phyloP scores from a whole-genome alignment of 2,888 invertebrate genomes.

The Cyclophora punctaria region DNA sequence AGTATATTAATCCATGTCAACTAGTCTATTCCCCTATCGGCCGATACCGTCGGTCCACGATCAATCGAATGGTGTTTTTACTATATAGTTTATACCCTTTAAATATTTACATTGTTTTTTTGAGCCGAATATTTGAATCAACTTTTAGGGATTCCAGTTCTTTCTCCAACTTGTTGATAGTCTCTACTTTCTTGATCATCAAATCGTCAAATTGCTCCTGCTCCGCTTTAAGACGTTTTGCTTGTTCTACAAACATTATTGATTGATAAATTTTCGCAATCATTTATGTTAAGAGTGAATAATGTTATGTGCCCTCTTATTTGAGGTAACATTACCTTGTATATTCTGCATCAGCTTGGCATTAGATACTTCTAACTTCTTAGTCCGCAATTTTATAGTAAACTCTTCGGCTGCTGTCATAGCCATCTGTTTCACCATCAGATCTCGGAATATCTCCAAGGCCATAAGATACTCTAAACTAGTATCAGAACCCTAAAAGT shows the following conservation, averaged over 20 bases:
- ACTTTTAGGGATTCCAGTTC: conserved; percentile 27
- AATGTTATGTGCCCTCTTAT: too few relatives aligned
- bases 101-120: conserved; percentile 37
- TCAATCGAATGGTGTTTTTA: too few relatives aligned
- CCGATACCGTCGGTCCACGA: background rate
- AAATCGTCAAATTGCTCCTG: conserved; percentile 36
- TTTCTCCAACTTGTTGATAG: conserved; percentile 37
- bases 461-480: conserved; percentile 41
- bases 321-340: conserved; percentile 30
- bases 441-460: conserved; percentile 47
- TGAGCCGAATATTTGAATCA: conserved; percentile 30
- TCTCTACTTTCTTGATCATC: conserved; percentile 37
- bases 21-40: background rate
- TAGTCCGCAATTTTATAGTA: conserved; percentile 47
- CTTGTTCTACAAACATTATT: conserved; percentile 26
- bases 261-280: too few relatives aligned
- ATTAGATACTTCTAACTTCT: conserved; percentile 57
- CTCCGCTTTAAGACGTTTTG: conserved; percentile 37
- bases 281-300: too few relatives aligned
- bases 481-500: too few relatives aligned
- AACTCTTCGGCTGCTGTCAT: conserved; percentile 64
- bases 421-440: conserved; percentile 51
- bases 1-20: background rate
- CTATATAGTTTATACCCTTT: too few relatives aligned
- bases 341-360: conserved; percentile 46